Evolutionary conservation across 2,888 invertebrate genomes (phyloP), one percentile per base, ranked within the genome.

Genomic region (Parnassius orleans): DNA sequence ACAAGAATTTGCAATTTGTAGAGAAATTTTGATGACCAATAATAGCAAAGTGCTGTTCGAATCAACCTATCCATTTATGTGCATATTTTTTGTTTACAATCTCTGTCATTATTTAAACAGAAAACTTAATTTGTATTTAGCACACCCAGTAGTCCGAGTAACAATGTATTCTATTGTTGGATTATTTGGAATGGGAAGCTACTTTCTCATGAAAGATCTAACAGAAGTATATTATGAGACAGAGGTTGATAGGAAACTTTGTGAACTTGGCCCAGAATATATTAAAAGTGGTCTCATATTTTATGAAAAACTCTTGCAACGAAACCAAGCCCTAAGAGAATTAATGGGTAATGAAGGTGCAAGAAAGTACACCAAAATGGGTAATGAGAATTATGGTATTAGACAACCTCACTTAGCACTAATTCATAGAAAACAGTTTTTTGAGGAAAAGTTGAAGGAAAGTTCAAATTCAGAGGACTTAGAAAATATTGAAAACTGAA

Each of bases 1-100:
- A 10, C 94, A 96, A 79, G 91, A 95, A 65, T 97, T 96, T 90
- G 96, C 95, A 1, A 93, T 97, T 41, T 96, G 96, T 63, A 92
- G 95, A 70, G 95, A 96, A 81, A 93, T 97, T 58, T 79, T 95
- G 63, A 93, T 94, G 84, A 79, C 93, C 2, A 91, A 93, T 66
- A 93, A 93, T 48, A 82, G 93, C 64, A 93, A 94, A 76, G 81
- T 94, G 2, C 79, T 93, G 1, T 76, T 93, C 53, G 94, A 95
- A 67, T 90, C 93, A 0, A 59, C 90, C 1, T 92, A 92, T 71
- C 92, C 93, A 58, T 82, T 92, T 57, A 56, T 84, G 0, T 81
- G 90, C 51, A 76, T 94, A 59, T 76, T 93, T 53, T 67, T 86
- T 52, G 86, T 92, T 2, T 95, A 94, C 75, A 84, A 87, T 55